Evolutionary conservation across 2,113 vertebrate genomes (phyloP), one percentile per base, ranked within the genome.

Genomic region (Toxotes chatareus): DNA sequence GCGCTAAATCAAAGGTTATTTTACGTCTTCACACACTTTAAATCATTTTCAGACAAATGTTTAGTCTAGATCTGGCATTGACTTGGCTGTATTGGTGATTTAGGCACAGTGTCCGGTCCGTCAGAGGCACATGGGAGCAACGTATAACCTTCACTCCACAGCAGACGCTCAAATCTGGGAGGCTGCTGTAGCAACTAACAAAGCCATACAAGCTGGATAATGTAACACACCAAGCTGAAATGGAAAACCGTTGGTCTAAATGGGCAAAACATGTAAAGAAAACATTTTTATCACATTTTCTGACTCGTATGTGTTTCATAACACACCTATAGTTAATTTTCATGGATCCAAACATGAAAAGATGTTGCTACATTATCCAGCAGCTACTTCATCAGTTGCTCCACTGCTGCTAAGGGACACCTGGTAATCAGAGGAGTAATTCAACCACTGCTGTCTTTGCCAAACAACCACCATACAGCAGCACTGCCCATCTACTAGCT

Each of bases 51-150:
- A 62, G 71, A 31, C 19, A n/a, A 1, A 9, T 27, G 63, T 57
- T 75, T 57, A 1, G 56, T 68, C 42, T 63, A 80, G 72, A 72
- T 76, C 77, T 83, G 90, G 60, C 74, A 59, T 71, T 64, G 82
- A 73, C 68, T 71, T 71, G 81, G 89, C 85, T 84, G 85, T 78
- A 38, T 44, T 67, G 67, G 73, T 75, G 78, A 79, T 85, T 76
- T 38, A 90, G 92, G 89, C 90, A 90, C 92, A 90, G 86, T 85
- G 85, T 90, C 79, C 4, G 90, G 92, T 90, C 76, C 53, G 44
- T 75, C 67, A 9, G 79, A 91, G 91, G 89, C 89, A 89, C 86
- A 47, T 63, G 56, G 74, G 76, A 79, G 74, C 74, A 67, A 85
- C 74, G 9, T 62, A 46, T 31, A 27, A 55, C 62, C 32, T 60